phyloP scores from a whole-genome alignment of 2,113 vertebrate species.

The Cettia cetti region DNA sequence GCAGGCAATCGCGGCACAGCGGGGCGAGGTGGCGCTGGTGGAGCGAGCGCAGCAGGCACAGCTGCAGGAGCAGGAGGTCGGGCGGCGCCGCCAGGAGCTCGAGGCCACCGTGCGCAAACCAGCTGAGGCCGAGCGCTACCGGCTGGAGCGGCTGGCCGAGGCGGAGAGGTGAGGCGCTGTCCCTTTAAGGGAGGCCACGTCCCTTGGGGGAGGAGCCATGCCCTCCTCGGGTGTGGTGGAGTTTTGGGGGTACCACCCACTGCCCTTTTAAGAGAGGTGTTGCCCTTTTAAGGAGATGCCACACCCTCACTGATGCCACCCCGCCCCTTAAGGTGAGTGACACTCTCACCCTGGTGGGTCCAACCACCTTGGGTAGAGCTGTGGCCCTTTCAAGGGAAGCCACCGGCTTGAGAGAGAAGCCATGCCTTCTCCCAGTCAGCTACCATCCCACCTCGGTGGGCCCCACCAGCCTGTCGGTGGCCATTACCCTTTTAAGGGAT shows the following conservation, averaged over 20 bases:
- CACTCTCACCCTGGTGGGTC: too few species aligned
- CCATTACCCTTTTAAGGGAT: not conserved
- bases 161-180: accelerated
- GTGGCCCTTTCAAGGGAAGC: not conserved
- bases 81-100: not conserved
- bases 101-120: not conserved
- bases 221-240: not conserved
- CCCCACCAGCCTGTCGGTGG: too few species aligned
- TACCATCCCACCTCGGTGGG: too few species aligned
- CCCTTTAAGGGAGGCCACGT: not conserved
- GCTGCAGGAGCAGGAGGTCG: not conserved
- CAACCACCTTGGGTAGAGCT: accelerated
- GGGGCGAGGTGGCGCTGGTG: not conserved
- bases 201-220: not conserved
- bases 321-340: not conserved
- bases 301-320: accelerated
- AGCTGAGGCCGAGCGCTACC: not conserved
- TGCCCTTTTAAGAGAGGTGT: not conserved
- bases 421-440: not conserved
- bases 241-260: not conserved
- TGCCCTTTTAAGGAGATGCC: not conserved
- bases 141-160: not conserved
- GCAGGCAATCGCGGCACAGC: not conserved
- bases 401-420: not conserved
- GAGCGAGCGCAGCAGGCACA: not conserved